These are phyloP conservation scores for Oreotrochilus melanogaster DNA, from an alignment of 2,113 vertebrate species.

Conservation along the genomic window DNA sequence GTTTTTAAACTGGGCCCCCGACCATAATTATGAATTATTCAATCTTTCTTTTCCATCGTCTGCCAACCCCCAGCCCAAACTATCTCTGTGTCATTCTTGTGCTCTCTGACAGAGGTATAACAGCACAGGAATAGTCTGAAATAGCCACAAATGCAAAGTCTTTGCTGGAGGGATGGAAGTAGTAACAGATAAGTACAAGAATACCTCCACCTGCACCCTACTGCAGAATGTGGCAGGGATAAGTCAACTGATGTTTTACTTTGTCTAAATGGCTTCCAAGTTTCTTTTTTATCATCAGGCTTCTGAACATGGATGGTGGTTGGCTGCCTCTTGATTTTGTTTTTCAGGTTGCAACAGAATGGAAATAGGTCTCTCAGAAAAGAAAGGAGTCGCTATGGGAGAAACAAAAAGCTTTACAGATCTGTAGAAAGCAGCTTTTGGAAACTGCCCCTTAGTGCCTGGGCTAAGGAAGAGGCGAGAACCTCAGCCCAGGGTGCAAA, in stretches of 20 bases:
- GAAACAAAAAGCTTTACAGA: not conserved
- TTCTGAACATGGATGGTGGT: rapidly evolving
- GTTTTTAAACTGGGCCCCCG: not conserved
- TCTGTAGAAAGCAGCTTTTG: not conserved
- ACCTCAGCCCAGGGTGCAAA: not conserved
- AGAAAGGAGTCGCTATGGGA: not conserved
- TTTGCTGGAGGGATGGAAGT: not conserved
- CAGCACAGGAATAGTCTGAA: not conserved
- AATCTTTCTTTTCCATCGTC: not conserved
- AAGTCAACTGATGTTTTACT: not conserved
- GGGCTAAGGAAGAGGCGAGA: not conserved
- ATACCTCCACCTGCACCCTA: not conserved
- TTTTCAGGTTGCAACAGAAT: not conserved
- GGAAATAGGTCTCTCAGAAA: not conserved
- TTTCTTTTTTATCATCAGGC: not conserved
- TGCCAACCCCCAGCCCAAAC: rapidly evolving
- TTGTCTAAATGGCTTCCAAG: not conserved
- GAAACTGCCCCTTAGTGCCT: not conserved
- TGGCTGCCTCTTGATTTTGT: not conserved
- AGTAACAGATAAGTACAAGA: not conserved
- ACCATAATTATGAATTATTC: not conserved
- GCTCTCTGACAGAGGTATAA: not conserved
- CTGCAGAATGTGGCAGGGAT: not conserved
- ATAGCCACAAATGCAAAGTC: rapidly evolving
- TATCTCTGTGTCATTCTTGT: not conserved